Evolutionary conservation across 2,797 vertebrate species (phyloP).

Genomic region (Thripadectes ignobilis): DNA sequence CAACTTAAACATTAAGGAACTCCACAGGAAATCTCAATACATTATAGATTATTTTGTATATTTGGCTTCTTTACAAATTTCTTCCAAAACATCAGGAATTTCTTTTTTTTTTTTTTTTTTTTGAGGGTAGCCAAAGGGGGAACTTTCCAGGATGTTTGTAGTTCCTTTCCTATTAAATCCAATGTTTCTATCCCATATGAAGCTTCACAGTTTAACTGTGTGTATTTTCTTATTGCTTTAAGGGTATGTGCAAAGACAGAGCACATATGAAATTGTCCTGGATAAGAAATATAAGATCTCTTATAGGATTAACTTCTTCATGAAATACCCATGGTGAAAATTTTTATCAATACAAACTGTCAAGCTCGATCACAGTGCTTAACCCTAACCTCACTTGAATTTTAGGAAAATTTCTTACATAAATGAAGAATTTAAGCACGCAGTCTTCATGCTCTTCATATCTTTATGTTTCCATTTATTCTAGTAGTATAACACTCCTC

Average conservation of each 20-base stretch:
- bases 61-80: neutral
- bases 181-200: neutral
- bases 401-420: neutral
- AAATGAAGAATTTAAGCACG: neutral
- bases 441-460: neutral
- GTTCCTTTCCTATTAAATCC: neutral
- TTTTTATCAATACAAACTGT: neutral
- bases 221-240: neutral
- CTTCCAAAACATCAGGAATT: neutral
- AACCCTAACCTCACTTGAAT: neutral
- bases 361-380: neutral
- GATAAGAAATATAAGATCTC: neutral
- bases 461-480: neutral
- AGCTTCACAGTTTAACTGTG: neutral
- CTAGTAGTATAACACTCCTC: neutral
- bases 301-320: neutral
- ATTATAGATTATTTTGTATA: neutral
- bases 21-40: neutral
- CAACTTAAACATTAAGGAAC: neutral
- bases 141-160: neutral
- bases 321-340: neutral
- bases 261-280: neutral
- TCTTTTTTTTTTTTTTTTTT: neutral
- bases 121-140: fast-evolving
- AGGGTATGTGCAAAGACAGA: neutral